Evolutionary conservation across 2,888 invertebrate genomes (phyloP), one percentile per base, ranked within the genome.

Genomic region (Limnephilus auricula): DNA sequence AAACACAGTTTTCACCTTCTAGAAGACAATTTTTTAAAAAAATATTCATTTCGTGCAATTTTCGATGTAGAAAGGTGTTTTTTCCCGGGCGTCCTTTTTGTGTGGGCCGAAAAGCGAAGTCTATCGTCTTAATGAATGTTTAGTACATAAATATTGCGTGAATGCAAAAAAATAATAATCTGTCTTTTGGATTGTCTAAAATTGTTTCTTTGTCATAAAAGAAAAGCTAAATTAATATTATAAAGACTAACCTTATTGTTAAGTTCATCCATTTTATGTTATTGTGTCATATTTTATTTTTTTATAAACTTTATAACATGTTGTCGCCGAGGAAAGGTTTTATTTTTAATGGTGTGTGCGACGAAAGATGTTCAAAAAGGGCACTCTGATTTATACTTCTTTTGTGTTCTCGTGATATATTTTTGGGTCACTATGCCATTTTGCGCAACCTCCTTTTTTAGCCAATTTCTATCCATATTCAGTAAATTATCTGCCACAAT

Each of bases 231-330:
- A 31, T 18, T 25, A 31, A 82, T 82, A 82, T 82, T 25, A 25
- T 65, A 65, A 32, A 25, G 82, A 82, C 82, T 82, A 82, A 82
- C 82, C 82, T 34, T 82, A 82, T 32, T 82, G 25, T 34, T 82
- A 82, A 82, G 82, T 10, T 82, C 82, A 82, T 82, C 82, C 18
- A 34, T 82, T 10, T 82, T 82, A 82, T 34, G 32, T 82, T 37
- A 82, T 25, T 2, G 82, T 82, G 82, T 82, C 82, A 82, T 82
- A 82, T 82, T 82, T 82, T 82, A 34, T 34, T 65, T 65, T 65
- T 65, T 65, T 9, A 82, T 82, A 31, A 34, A 34, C 25, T 82
- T 82, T 82, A 82, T 82, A 34, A 37, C 82, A 34, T n/a, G 10
- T 25, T 25, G 34, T 82, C n/a, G 34, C 25, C 12, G 32, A 82